Base-by-base conservation (phyloP, 2,888 invertebrate species). In the Chrysolina haemoptera region DNA sequence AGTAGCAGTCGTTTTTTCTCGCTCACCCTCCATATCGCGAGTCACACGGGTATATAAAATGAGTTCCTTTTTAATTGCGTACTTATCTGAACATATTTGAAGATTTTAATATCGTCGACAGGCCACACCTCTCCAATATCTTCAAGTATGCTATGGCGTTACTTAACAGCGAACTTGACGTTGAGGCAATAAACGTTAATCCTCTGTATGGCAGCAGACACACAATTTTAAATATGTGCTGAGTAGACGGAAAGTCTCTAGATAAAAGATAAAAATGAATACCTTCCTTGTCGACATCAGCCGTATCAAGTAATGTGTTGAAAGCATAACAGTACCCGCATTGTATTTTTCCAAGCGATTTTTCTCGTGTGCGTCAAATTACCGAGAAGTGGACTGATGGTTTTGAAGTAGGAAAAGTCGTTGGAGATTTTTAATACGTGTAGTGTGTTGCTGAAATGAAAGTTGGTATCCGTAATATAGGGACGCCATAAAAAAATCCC, bases 181-280 rank as follows among this genome's bases (percentile, higher is more conserved):
- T n/a, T 0, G 27, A 10, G 22, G 59, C 35, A 12, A 14, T 59
- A 59, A 59, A 59, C 50, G 22, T 35, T 59, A 59, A 59, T 59
- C 59, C 59, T 59, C 35, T 14, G 16, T 18, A 55, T 22, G 9
- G 18, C 22, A 27, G 59, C 8, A 10, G 9, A 68, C 22, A 62
- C 48, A 53, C 55, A 62, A 22, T 27, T 10, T 65, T 46, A 69
- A 65, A 73, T 65, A 55, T 73, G 69, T 73, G 73, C 64, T 41
- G 64, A 64, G 69, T 20, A 68, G 73, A 65, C 73, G 68, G 22
- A 69, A 53, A 69, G 73, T 68, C 69, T 73, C 59, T 27, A 59
- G 59, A 59, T 59, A 59, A 59, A 35, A 35, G 35, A 59, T 59
- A 67, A 67, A 53, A 67, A 67, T 67, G 67, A 67, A 67, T 67